Evolutionary conservation across 2,888 invertebrate species (phyloP), one percentile per base, ranked within the genome.

Genomic region (Parnassius orleans): DNA sequence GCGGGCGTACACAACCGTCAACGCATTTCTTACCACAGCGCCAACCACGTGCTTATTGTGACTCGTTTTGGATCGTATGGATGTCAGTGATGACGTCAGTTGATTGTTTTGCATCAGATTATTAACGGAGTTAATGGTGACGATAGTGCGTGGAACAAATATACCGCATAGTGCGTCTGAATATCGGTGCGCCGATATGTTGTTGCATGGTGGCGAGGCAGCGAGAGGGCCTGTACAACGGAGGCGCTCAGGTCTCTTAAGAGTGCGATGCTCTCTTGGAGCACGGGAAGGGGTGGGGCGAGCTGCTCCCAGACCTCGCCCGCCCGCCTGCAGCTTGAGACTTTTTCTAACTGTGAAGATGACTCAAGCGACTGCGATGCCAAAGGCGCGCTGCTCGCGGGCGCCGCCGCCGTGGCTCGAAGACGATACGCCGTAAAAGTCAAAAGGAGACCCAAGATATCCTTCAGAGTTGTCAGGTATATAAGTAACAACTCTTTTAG

Each of bases 171-270:
- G 79, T 72, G 76, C 72, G 78, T 76, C 70, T 68, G 75, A 72
- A 69, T 74, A 75, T 79, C 79, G 81, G 83, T 75, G 79, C 79
- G 85, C 77, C 89, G 90, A 84, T 87, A 91, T 91, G 91, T 87
- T 86, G 87, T 86, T 89, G 87, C 78, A 85, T 91, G 86, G 82
- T 79, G 74, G 75, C 71, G 68, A 74, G 75, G 76, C 72, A 80
- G 78, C 74, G 80, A 83, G 85, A 83, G 86, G 85, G 84, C 83
- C 83, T 81, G 82, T 86, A 90, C 86, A 83, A 91, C 91, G 91
- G 90, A 90, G 90, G 85, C 90, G 78, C 85, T 91, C 82, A 87
- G 89, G 81, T 83, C 84, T 79, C 82, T 91, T 78, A 88, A 86
- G 81, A 87, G 82, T 77, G 87, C 89, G 77, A 91, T 91, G 90